These are phyloP conservation scores for Peromyscus eremicus DNA, from an alignment of 2,797 vertebrate genomes.

Conservation along the genomic window DNA sequence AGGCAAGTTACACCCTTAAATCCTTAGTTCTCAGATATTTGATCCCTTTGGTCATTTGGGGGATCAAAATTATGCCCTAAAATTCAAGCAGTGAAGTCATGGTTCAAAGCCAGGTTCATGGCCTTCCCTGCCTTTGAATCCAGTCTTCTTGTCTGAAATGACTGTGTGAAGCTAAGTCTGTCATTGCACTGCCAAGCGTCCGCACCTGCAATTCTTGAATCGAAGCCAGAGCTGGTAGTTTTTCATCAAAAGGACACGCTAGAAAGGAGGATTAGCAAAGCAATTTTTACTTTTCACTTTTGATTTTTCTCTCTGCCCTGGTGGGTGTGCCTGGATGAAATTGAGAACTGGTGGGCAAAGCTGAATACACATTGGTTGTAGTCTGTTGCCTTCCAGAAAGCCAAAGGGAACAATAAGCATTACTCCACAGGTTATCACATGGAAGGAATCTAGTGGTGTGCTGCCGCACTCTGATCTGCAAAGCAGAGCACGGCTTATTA, in stretches of 20 bases:
- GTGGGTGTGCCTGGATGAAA: conserved; percentile 16
- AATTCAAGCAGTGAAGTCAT: conserved; percentile 19
- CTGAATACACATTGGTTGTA: accelerated
- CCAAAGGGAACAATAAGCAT: accelerated
- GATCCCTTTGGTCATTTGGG: background rate
- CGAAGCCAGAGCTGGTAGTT: conserved; percentile 61
- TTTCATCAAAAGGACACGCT: conserved; percentile 37
- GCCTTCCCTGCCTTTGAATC: conserved; percentile 10
- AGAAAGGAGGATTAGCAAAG: conserved; percentile 59
- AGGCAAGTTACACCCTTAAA: background rate
- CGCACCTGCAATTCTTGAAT: conserved; percentile 83
- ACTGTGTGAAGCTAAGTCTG: conserved; percentile 34
- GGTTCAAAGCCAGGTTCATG: background rate
- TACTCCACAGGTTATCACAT: background rate
- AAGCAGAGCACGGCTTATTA: conserved; percentile 66
- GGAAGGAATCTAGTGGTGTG: background rate
- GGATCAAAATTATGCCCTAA: conserved; percentile 46
- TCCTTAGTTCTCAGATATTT: background rate
- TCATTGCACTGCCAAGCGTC: conserved; percentile 36
- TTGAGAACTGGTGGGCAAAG: background rate
- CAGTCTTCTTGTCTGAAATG: background rate
- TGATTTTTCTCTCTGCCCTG: conserved; percentile 42
- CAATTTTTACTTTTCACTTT: conserved; percentile 26
- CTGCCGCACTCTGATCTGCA: conserved; percentile 44
- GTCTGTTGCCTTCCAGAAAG: background rate